Percentiles rank a stretch among this genome's conserved stretches.
Conservation (phyloP, 2,113 vertebrate genomes). For the Phyllostomus discolor region DNA sequence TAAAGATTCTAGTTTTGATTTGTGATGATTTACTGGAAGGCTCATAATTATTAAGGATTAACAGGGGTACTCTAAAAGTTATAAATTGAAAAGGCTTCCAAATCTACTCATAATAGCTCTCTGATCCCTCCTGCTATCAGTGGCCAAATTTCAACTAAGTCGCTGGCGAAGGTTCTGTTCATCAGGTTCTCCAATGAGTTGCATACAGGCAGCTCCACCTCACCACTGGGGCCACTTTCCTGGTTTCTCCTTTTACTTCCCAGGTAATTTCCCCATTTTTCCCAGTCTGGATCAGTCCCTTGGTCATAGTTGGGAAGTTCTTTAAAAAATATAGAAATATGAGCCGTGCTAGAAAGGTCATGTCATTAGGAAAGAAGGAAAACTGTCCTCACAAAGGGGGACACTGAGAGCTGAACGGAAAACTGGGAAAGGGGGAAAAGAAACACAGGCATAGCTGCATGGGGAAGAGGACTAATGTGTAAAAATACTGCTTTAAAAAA, state of each 20-base stretch:
- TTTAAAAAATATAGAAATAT: constrained; percentile 57
- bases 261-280: constrained; percentile 36
- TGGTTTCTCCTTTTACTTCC: neutral
- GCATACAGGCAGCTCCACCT: neutral
- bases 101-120: neutral
- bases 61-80: neutral
- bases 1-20: neutral
- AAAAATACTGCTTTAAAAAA: constrained; percentile 20
- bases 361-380: constrained; percentile 57
- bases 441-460: neutral
- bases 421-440: constrained; percentile 4
- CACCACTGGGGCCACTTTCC: neutral
- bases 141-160: constrained; percentile 49
- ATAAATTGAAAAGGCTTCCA: constrained; percentile 48
- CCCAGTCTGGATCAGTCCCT: constrained; percentile 30
- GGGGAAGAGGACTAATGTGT: constrained; percentile 23
- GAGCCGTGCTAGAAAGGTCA: constrained; percentile 54
- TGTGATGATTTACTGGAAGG: neutral
- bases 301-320: constrained; percentile 32
- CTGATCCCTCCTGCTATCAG: neutral
- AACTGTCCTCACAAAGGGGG: constrained; percentile 41
- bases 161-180: neutral
- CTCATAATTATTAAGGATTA: constrained; percentile 37
- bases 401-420: constrained; percentile 62
- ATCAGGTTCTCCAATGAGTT: neutral